Base-by-base conservation (phyloP, 1,140 invertebrate species). In the Drosophila rhopaloa region DNA sequence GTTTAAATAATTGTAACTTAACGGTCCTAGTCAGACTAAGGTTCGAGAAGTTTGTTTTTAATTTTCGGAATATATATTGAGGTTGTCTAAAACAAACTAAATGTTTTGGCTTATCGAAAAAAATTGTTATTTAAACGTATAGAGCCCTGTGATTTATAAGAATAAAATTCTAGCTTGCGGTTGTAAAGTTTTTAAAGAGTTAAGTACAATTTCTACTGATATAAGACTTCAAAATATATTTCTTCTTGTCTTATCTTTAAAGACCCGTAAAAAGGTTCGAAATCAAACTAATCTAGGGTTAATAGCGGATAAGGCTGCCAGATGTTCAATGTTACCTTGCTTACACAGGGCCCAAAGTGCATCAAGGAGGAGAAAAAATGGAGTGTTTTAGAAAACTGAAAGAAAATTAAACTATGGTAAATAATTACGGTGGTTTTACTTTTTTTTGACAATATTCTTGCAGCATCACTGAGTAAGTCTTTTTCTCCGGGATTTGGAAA, bases 231-330 rank as follows among this genome's bases (percentile, higher is more conserved):
- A 13, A 13, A 46, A 7, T 48, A 41, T 32, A 1, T 32, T 1
- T 32, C 1, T 32, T 19, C 2, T 32, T 32, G 41, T 32, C 5
- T 29, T 19, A 61, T 29, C 8, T 58, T 41, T 11, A 10, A 16
- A 50, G 10, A 32, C 2, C 27, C 7, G 6, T 16, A 9, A 11
- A 27, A 6, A n/a, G 7, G 24, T 38, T 19, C 1, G 14, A 32
- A 56, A 50, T 24, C 1, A 41, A 44, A 44, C 14, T 6, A 43
- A 43, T 43, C 29, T 59, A 63, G 60, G 60, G 38, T 63, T 63
- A 63, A 63, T 60, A 14, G 14, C 16, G 10, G 10, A 24, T 24
- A 14, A 63, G 37, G 56, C 55, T 60, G 60, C 38, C 60, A 62
- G 60, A 62, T 62, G 40, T 58, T 35, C 27, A 5, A 59, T 14